Base-by-base conservation (phyloP, 2,113 vertebrate genomes). In the Oophaga pumilio region DNA sequence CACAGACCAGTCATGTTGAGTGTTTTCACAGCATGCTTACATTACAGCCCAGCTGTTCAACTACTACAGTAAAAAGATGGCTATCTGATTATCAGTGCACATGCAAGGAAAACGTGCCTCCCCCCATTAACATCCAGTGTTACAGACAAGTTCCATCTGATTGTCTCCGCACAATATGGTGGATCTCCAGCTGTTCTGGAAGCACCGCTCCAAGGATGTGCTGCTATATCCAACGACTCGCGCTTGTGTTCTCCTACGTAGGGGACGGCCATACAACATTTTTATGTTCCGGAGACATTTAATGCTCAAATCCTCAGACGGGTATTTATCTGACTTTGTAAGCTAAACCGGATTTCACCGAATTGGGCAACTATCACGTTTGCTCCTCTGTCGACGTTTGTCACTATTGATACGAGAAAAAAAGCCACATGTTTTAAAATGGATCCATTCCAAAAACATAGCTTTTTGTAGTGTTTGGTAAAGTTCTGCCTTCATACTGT, bases 21-120 rank as follows among this genome's bases (percentile, higher is more conserved):
- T 88, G 86, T 87, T 87, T 88, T 83, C 57, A 83, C 86, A 88
- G 79, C 80, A 83, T 83, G 81, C 73, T 77, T 77, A 77, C 73
- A 84, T 83, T 88, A 84, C 57, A 84, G 26, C 28, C 59, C 87
- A 88, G 80, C 81, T 88, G 87, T 88, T 88, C 43, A 43, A 66
- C 71, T 53, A 77, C 60, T 88, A 77, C 78, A 76, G 81, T 56
- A 81, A 66, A 68, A 83, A 26, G 57, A 66, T 49, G n/a, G 71
- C 22, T 60, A 83, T 83, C 80, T 77, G 49, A 83, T 66, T 68
- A 28, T 78, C 69, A 53, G 59, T 14, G 59, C 74, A 78, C 62
- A 85, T 76, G 71, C 52, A 85, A 76, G 10, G 9, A 26, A 69
- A 68, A 69, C 53, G 57, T 82, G 28, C 20, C 20, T 26, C 18